Evolutionary conservation across 2,888 invertebrate species (phyloP), one percentile per base, ranked within the genome.

Genomic region (Heliconius cydno): DNA sequence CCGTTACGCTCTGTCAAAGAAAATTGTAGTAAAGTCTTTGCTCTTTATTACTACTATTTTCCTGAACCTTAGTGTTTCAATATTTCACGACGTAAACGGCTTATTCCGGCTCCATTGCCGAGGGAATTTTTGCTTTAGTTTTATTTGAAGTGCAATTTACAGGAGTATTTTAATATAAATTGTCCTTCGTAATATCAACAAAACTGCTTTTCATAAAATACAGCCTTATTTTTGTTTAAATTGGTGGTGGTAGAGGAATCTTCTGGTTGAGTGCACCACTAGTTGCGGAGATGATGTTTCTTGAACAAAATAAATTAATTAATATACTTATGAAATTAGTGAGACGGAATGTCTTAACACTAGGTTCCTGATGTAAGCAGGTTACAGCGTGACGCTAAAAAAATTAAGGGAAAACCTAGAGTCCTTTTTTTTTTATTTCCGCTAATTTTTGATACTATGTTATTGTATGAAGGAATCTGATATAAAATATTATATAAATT

Each of bases 41-140:
- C 34, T 34, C 30, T 52, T 57, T 52, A 52, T 22, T 72, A 57
- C 38, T n/a, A 25, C 28, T 41, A 75, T 75, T 75, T 75, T 60
- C 65, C 28, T 19, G 65, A 65, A 41, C 63, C 65, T 63, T 75
- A 76, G 68, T 68, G 68, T 76, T 68, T 76, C 68, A 76, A 76
- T 76, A 76, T 68, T 76, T 68, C 34, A 68, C 28, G 38, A 19
- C 41, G 28, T 76, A 68, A 76, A 76, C 68, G 52, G 38, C 67
- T 76, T 57, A 68, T 76, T 68, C 68, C 57, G 67, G 57, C 68
- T 76, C 52, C 65, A 46, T 66, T 76, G 67, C 67, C 76, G 41
- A 65, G 46, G 41, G 41, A 75, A 28, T 75, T 75, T 65, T 65
- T 63, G 63, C 65, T 75, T 65, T 46, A 41, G 41, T 38, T 75